Base-by-base conservation (phyloP, 2,888 invertebrate species). In the Gastracanthus pulcherrimus region DNA sequence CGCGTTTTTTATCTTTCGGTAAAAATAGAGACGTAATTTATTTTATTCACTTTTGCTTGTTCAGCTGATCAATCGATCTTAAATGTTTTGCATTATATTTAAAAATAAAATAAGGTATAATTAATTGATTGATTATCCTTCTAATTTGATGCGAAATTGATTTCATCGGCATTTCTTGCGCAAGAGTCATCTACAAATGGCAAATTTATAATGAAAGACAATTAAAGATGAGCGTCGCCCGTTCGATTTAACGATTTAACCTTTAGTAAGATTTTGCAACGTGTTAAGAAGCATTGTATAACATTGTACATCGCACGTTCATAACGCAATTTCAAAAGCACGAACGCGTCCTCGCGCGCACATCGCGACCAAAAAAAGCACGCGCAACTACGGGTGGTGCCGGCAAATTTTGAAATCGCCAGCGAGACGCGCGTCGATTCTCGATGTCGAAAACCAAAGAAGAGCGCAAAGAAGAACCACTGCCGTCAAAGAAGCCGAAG, bases 371-470 rank as follows among this genome's bases (percentile, higher is more conserved):
- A 19, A 48, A 16, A 51, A 69, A 3, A 41, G 16, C 36, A 23
- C 29, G 34, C 45, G 45, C 66, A 9, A 13, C 38, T 0, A 7
- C 36, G 45, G 23, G 55, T 11, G 55, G 26, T 29, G 6, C 41
- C 60, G 4, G 60, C 29, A 29, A 31, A 31, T 11, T 34, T 62
- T 62, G 62, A 62, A 34, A 36, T 45, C n/a, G 45, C 45, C 11
- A n/a, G 45, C 58, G 11, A 19, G 34, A 19, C 16, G 11, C 62
- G 34, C 29, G 34, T 29, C 60, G 60, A 60, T 31, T 36, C 19
- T 23, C 31, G 36, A 48, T 77, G 70, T 38, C 64, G 64, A 67
- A 78, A 38, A 64, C 3, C 7, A 19, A 31, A 34, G 48, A 51
- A n/a, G 48, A 64, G 3, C 19, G 11, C 0, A 69, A 5, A 11